Conservation (phyloP, 35 echinoderm and acorn worm species). For the Lytechinus variegatus region DNA sequence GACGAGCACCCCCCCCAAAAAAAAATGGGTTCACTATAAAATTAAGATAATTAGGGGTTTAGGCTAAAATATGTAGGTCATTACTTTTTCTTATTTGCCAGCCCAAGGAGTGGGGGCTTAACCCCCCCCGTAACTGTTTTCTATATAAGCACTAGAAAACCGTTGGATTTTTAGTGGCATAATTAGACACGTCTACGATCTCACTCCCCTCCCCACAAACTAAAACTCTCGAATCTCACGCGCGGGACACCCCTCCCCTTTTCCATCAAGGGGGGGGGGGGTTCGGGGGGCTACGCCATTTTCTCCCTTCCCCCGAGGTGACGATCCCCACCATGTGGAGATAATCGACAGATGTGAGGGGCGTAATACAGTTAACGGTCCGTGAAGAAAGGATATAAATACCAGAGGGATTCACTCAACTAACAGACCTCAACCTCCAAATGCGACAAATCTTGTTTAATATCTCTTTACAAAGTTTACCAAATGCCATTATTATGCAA, state of each 20-base stretch:
- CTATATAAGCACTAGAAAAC: too few relatives aligned
- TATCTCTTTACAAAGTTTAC: neutral
- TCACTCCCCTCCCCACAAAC: neutral
- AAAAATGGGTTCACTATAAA: too few relatives aligned
- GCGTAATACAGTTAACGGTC: constrained; percentile 2
- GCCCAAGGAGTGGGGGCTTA: too few relatives aligned
- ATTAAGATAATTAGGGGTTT: too few relatives aligned
- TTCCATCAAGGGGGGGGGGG: neutral
- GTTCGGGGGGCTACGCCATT: neutral
- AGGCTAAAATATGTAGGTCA: too few relatives aligned
- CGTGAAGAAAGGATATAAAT: neutral
- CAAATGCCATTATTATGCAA: neutral
- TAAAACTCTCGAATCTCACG: neutral
- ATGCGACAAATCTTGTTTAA: neutral
- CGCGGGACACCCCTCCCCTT: neutral
- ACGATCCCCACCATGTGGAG: constrained; percentile 7
- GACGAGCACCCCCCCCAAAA: too few relatives aligned
- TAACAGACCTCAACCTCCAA: neutral
- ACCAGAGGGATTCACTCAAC: neutral
- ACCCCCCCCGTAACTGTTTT: too few relatives aligned
- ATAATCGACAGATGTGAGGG: constrained; percentile 11
- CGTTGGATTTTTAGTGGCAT: too few relatives aligned
- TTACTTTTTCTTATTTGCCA: too few relatives aligned
- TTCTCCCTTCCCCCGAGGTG: neutral
- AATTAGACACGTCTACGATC: neutral